Evolutionary conservation across 2,113 vertebrate genomes (phyloP).

Genomic region (Harpagus bidentatus): DNA sequence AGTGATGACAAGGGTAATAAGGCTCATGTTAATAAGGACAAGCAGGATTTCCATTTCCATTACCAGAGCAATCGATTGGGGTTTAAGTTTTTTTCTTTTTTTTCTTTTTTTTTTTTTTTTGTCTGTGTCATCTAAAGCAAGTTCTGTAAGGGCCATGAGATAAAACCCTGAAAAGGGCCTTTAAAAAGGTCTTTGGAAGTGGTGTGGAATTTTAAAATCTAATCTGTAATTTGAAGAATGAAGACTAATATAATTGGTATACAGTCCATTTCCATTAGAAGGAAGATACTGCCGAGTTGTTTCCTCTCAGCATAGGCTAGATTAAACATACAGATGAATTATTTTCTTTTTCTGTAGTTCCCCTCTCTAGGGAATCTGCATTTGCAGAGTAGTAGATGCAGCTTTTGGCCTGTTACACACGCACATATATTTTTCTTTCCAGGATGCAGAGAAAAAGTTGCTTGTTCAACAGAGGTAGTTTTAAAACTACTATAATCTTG

Average conservation of each 20-base stretch:
- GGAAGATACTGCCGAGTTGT: not conserved
- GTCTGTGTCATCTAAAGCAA: slow-evolving; percentile 21
- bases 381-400: not conserved
- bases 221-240: slow-evolving; percentile 65
- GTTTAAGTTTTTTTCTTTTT: not conserved
- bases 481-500: not conserved
- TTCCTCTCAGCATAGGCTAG: not conserved
- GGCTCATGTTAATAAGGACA: slow-evolving; percentile 73
- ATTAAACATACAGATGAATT: not conserved
- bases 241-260: slow-evolving; percentile 60
- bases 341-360: not conserved
- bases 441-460: not conserved
- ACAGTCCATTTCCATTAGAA: slow-evolving; percentile 58
- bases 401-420: not conserved
- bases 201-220: slow-evolving; percentile 66
- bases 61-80: slow-evolving; percentile 67
- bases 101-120: not conserved
- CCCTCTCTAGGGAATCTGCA: not conserved
- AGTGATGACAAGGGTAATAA: slow-evolving; percentile 74
- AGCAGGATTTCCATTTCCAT: slow-evolving; percentile 76
- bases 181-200: slow-evolving; percentile 59
- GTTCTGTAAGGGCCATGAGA: slow-evolving; percentile 3
- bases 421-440: not conserved
- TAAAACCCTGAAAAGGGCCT: slow-evolving; percentile 49
- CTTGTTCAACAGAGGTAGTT: not conserved